Base-by-base conservation (phyloP, 2,113 vertebrate species). In the Strix aluco region DNA sequence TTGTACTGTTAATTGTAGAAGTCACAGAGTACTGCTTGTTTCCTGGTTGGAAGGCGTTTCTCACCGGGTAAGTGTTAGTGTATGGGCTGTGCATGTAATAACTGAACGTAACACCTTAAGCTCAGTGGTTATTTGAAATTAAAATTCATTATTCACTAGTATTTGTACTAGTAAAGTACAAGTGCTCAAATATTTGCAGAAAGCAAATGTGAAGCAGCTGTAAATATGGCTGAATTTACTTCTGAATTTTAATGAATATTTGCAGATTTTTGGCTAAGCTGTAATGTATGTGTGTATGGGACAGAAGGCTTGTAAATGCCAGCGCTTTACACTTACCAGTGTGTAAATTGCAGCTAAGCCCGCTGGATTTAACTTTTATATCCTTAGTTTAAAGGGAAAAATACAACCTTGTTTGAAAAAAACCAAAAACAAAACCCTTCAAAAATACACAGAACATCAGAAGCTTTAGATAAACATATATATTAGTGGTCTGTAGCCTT, bases 131-230 rank as follows among this genome's bases (percentile, higher is more conserved):
- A 46, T 30, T 65, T 78, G 55, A 72, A 84, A 83, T 59, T 13
- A 78, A 72, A 90, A 90, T 71, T 74, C 52, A 34, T 91, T 49
- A 46, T 94, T 91, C 77, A 67, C 72, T 62, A 57, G 38, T 67
- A 61, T 84, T 95, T 90, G 75, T 57, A 51, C 85, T 49, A 81
- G 75, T 63, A n/a, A 83, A 92, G 42, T 47, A n/a, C 63, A 86
- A 94, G 69, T 42, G 72, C 79, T 84, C 92, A 89, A 95, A 94
- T 96, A 95, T 92, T 96, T 93, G 94, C 92, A 63, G 80, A 79
- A 46, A 79, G 52, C 3, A 32, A 42, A 79, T 9, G 65, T 17
- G 73, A 63, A 84, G 69, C 80, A 72, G 75, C 80, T 79, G 69
- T 63, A 75, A 93, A 70, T 34, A 30, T 5, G 58, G 58, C 27